A percentile compares a stretch with the other conserved stretches of the same genome.
Conservation (phyloP, 2,113 vertebrate genomes). For the Nibea albiflora region DNA sequence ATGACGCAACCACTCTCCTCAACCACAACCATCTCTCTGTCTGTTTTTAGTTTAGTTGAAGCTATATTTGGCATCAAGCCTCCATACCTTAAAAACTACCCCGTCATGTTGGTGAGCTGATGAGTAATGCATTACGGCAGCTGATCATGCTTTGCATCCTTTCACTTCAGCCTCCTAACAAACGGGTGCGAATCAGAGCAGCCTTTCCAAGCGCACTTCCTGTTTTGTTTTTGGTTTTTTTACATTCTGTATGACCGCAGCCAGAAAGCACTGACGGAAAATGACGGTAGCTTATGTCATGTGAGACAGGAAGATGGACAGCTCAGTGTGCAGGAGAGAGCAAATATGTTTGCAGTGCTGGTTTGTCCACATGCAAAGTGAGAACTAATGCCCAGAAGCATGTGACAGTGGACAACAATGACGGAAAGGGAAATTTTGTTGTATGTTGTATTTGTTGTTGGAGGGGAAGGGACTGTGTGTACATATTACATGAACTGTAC, state of each 20-base stretch:
- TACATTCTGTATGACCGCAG: background rate
- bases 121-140: background rate
- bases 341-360: background rate
- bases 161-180: background rate
- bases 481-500: background rate
- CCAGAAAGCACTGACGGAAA: background rate
- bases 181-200: background rate
- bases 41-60: background rate
- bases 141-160: background rate
- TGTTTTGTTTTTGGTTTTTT: background rate
- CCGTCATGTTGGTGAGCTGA: background rate
- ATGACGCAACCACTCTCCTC: background rate
- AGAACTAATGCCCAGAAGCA: background rate
- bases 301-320: background rate
- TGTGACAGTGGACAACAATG: background rate
- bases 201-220: background rate
- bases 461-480: background rate
- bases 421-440: no score
- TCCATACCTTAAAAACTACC: background rate
- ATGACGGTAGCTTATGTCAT: background rate
- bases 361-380: conserved; percentile 18
- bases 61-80: background rate
- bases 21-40: no score
- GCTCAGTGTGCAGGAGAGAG: background rate
- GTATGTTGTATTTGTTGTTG: no score